These are phyloP conservation scores for Campylomormyrus tamandua DNA, from an alignment of 2,113 vertebrate species.

Conservation along the genomic window DNA sequence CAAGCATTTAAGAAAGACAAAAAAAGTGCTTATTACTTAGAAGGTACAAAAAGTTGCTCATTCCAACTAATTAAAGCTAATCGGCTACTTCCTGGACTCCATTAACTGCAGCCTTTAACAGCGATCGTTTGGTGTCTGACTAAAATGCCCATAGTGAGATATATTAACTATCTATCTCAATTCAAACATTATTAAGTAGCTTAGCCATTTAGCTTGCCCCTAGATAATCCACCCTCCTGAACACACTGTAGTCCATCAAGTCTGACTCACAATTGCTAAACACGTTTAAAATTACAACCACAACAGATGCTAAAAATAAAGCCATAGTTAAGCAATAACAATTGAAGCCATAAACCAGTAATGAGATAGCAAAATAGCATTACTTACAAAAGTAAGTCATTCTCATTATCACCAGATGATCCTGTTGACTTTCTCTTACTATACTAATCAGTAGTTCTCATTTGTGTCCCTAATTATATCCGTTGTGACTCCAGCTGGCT, in stretches of 20 bases:
- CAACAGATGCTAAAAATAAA: slow-evolving; percentile 12
- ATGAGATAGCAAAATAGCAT: slow-evolving; percentile 5
- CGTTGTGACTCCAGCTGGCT: background rate
- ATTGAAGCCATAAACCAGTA: slow-evolving; percentile 12
- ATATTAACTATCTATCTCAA: slow-evolving; percentile 56
- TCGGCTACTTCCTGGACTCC: slow-evolving; percentile 52
- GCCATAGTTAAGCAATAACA: background rate
- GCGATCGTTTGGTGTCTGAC: slow-evolving; percentile 57
- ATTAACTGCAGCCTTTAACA: slow-evolving; percentile 58
- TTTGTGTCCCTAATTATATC: background rate
- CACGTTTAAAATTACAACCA: background rate
- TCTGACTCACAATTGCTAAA: slow-evolving; percentile 20
- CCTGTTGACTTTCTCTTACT: background rate
- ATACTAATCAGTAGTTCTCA: background rate
- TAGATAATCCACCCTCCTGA: slow-evolving; percentile 20
- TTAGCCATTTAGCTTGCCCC: slow-evolving; percentile 54
- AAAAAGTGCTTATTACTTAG: slow-evolving; percentile 38
- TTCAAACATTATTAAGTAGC: slow-evolving; percentile 62
- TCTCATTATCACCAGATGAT: slow-evolving; percentile 8
- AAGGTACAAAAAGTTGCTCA: slow-evolving; percentile 42
- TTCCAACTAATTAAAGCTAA: slow-evolving; percentile 52
- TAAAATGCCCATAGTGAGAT: slow-evolving; percentile 50
- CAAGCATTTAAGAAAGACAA: slow-evolving; percentile 30
- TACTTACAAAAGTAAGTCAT: background rate
- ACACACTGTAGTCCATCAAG: slow-evolving; percentile 19